A percentile compares a stretch with the other conserved stretches of the same genome.
These are phyloP conservation scores for Entomobrya multifasciata DNA, from an alignment of 2,888 invertebrate genomes.

Conservation along the genomic window DNA sequence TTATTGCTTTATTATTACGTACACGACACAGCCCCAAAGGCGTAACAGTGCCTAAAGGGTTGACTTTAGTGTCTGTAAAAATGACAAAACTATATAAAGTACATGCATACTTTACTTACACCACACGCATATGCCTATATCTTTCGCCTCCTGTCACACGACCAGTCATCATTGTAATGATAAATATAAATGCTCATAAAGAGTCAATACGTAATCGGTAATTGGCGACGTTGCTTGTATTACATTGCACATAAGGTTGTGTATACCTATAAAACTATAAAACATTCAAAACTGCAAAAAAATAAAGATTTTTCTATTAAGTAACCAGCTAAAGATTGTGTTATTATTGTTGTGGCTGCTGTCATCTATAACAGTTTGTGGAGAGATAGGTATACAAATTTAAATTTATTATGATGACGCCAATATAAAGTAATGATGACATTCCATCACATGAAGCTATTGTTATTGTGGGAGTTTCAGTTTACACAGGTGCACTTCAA, in stretches of 20 bases:
- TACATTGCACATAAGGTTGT: background rate
- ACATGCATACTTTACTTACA: background rate
- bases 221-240: conserved; percentile 20
- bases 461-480: conserved; percentile 15
- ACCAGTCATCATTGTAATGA: conserved; percentile 10
- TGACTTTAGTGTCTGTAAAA: background rate
- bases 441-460: background rate
- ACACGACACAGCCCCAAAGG: background rate
- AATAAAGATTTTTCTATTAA: background rate
- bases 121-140: background rate
- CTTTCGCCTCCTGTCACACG: background rate
- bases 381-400: background rate
- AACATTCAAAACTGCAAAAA: conserved; percentile 11
- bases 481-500: background rate
- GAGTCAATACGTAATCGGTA: conserved; percentile 45
- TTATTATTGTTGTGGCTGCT: conserved; percentile 9
- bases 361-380: background rate
- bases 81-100: conserved; percentile 7
- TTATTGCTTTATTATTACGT: conserved; percentile 18
- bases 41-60: background rate
- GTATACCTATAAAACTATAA: background rate
- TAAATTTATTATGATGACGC: background rate
- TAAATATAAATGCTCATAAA: conserved; percentile 29
- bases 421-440: background rate
- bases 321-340: background rate